phyloP scores from a whole-genome alignment of 2,113 vertebrate species.

The Peromyscus polionotus region DNA sequence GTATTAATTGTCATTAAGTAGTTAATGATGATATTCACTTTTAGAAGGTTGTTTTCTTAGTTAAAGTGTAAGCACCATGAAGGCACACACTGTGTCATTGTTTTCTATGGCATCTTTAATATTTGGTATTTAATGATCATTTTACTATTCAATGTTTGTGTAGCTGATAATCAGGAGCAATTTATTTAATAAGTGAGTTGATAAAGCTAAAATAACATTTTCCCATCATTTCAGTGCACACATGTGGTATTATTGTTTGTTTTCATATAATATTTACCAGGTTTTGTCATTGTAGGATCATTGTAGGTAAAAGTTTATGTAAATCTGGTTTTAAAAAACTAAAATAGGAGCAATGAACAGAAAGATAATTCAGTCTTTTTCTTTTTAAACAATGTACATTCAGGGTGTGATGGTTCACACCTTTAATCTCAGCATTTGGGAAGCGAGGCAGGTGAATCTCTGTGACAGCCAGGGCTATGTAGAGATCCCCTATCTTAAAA shows the following conservation, averaged over 20 bases:
- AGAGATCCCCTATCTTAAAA: background rate
- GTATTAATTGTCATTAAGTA: background rate
- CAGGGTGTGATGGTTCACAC: background rate
- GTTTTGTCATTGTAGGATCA: constrained; percentile 8
- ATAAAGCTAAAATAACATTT: background rate
- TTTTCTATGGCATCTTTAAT: background rate
- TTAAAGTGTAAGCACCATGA: background rate
- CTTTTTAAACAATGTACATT: background rate
- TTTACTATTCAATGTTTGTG: background rate
- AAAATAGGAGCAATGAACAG: constrained; percentile 12
- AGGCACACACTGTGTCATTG: background rate
- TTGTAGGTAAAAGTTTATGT: background rate
- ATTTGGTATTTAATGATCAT: background rate
- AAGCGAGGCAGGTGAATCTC: background rate
- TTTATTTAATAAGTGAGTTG: background rate
- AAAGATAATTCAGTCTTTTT: constrained; percentile 10
- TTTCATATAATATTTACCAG: background rate
- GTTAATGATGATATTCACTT: background rate
- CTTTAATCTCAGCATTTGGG: background rate
- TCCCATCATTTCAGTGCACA: background rate
- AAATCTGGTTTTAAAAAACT: background rate
- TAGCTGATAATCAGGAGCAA: background rate
- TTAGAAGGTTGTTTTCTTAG: background rate
- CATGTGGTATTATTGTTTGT: background rate
- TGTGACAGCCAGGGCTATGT: background rate